Evolutionary conservation across 2,113 vertebrate genomes (phyloP), one percentile per base, ranked within the genome.

Genomic region (Passer domesticus): DNA sequence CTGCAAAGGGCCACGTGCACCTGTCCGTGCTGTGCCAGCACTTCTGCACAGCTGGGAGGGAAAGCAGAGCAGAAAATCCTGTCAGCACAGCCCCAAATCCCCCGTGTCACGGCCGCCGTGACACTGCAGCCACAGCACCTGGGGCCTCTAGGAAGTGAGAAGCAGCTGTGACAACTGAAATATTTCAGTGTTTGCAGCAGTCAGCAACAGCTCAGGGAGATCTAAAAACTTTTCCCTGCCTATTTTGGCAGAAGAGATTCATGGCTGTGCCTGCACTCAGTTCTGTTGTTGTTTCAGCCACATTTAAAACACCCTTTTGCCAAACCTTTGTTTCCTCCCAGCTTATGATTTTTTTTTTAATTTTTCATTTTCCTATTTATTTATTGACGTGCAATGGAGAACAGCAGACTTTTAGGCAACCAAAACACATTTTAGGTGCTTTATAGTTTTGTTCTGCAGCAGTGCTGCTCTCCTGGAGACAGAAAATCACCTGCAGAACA

Each of bases 1-100:
- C 97, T 99, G 95, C 99, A 99, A 64, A 99, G 96, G 46, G 98
- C 98, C 74, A 99, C 98, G 1, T 99, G 98, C 37, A 99, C 68
- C 83, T 99, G 98, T 39, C 99, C 99, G 5, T 97, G 94, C 53
- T 98, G 94, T 47, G 98, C 88, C 94, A 99, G 98, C 87, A 99
- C 97, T 67, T 98, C 97, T 70, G 98, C 67, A 19, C 98, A 99
- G 94, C 99, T 99, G 92, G 27, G 73, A 75, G 31, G 39, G 50
- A 55, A 62, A 28, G 1, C 49, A 62, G 13, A n/a, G 4, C 30
- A n/a, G 13, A 56, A 62, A 46, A 74, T 11, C 31, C 60, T 70
- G 14, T 37, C 10, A 59, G 67, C 14, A 25, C 25, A 55, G 3
- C 17, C 16, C 62, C 39, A 22, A 17, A 31, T 13, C 9, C 11